phyloP scores from a whole-genome alignment of 2,113 vertebrate genomes.

The Notothenia rossii region DNA sequence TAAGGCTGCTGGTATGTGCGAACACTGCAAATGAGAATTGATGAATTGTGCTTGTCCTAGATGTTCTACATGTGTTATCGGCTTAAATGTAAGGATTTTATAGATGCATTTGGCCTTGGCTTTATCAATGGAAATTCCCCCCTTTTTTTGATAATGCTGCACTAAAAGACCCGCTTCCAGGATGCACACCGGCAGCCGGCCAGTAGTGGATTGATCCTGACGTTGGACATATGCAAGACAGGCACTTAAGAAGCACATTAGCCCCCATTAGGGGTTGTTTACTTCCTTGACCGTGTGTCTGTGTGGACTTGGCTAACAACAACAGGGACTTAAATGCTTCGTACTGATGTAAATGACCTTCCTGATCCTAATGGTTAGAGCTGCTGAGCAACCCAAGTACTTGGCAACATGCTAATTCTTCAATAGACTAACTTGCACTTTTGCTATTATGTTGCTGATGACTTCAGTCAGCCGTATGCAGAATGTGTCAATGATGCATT shows the following conservation, averaged over 20 bases:
- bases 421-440: slow-evolving; percentile 18
- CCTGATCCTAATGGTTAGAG: slow-evolving; percentile 67
- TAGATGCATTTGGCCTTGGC: background rate
- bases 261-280: slow-evolving; percentile 79
- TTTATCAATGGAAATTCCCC: background rate
- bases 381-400: slow-evolving; percentile 64
- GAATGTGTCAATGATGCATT: slow-evolving; percentile 6
- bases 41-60: slow-evolving; percentile 37
- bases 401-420: slow-evolving; percentile 37
- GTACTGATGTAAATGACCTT: slow-evolving; percentile 71
- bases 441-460: slow-evolving; percentile 16
- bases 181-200: slow-evolving; percentile 50
- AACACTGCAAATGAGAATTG: slow-evolving; percentile 63
- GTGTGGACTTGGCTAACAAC: slow-evolving; percentile 61
- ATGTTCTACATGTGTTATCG: slow-evolving; percentile 50
- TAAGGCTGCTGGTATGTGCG: slow-evolving; percentile 41
- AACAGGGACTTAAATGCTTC: slow-evolving; percentile 71
- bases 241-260: slow-evolving; percentile 81
- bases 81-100: slow-evolving; percentile 31
- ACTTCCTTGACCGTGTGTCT: slow-evolving; percentile 61
- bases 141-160: background rate
- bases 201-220: slow-evolving; percentile 75
- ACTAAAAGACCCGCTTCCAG: slow-evolving; percentile 32
- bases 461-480: slow-evolving; percentile 1
- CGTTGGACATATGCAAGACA: slow-evolving; percentile 66